Evolutionary conservation across 1,140 invertebrate species (phyloP), one percentile per base, ranked within the genome.

Genomic region (Diorhabda sublineata): DNA sequence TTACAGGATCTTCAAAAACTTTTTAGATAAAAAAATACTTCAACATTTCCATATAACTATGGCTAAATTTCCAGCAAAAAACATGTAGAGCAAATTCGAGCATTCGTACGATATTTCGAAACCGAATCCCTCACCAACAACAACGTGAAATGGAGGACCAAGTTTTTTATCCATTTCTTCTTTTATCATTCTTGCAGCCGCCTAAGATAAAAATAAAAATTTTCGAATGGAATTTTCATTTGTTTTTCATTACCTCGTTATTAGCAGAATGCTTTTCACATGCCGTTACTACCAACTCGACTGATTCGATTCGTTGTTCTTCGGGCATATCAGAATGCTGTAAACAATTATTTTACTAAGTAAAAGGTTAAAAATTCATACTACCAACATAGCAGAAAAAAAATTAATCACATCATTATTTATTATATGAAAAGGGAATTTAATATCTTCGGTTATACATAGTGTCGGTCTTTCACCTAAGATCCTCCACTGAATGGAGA

Each of bases 151-250:
- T 9, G 92, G 89, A 1, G 93, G 89, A 41, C 95, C 95, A 82
- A 94, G 97, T 78, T 96, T 96, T 82, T 96, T 96, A 81, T 98
- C 96, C 88, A 98, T 89, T 64, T 87, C 89, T 74, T 98, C 94
- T 82, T 98, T 98, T 42, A 98, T 94, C 85, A 92, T 90, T 75
- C 88, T 90, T 26, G 96, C 94, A 2, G 83, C 90, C 74, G 83
- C 83, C 90, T 92, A 76, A 52, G 77, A 69, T 42, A 57, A 26
- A 52, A 60, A 66, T 43, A n/a, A 3, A 9, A 59, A 26, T 59
- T 9, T 6, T 42, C 26, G 0, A 26, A 26, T 26, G 26, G 26
- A 26, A 26, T 26, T 4, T 41, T 58, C 52, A 26, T 26, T 26
- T 26, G 26, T 26, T 26, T 26, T 26, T 26, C 26, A 26, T 71